A percentile compares a stretch with the other conserved stretches of the same genome.
These are phyloP conservation scores for Psittacula cyanocephala DNA, from an alignment of 2,113 vertebrate genomes.

Conservation along the genomic window DNA sequence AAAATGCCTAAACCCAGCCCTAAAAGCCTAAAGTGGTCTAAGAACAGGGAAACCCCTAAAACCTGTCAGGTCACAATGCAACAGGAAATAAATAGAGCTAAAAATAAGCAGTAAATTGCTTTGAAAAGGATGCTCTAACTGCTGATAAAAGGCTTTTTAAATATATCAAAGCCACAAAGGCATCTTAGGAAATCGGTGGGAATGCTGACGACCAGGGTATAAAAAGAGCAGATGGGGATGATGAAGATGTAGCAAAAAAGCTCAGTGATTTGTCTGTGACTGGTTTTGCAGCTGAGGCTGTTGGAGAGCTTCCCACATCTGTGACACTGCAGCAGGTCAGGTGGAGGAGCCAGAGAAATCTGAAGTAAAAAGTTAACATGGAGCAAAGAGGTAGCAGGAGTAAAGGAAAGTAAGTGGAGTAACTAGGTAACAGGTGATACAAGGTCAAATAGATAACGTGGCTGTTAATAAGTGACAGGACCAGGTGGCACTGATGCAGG, in stretches of 20 bases:
- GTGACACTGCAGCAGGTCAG: neutral
- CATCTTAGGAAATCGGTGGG: neutral
- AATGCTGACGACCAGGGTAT: neutral
- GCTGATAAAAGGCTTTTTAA: conserved; percentile 4
- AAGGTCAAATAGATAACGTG: neutral
- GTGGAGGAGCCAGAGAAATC: neutral
- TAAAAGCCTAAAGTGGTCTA: neutral
- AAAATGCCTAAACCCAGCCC: neutral
- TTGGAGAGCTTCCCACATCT: neutral
- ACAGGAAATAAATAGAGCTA: neutral
- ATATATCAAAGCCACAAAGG: neutral
- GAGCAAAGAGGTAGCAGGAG: neutral
- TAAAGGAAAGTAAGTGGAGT: neutral
- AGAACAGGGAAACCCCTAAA: neutral
- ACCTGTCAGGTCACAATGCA: neutral
- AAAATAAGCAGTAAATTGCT: neutral
- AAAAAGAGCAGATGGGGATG: neutral
- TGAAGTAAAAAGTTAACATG: neutral
- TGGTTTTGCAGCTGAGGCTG: neutral
- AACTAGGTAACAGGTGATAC: neutral
- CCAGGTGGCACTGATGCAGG: neutral
- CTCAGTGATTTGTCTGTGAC: neutral
- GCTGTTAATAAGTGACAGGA: neutral
- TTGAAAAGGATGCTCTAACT: neutral
- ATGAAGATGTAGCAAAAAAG: neutral